Conservation (phyloP, 1,140 invertebrate genomes). For the Cephus cinctus region DNA sequence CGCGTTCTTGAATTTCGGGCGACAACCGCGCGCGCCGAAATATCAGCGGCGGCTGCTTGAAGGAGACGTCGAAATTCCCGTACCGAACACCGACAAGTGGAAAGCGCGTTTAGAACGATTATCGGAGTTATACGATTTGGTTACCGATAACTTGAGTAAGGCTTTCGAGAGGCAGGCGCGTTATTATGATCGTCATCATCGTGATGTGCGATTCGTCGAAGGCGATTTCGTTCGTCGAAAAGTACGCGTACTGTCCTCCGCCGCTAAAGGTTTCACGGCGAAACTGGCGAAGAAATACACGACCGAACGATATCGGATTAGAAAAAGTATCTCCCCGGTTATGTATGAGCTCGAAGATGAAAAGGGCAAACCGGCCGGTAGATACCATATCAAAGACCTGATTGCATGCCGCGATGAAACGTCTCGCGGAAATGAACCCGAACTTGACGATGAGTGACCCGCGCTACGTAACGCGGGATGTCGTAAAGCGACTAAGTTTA, state of each 20-base stretch:
- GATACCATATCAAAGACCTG: constrained; percentile 2
- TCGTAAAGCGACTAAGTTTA: too few species aligned
- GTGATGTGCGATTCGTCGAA: neutral
- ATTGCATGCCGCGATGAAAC: neutral
- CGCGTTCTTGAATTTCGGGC: neutral
- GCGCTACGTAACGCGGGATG: too few species aligned
- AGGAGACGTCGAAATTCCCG: neutral
- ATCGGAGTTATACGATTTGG: neutral
- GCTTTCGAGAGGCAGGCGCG: neutral
- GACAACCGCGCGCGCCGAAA: neutral
- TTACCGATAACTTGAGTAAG: constrained; percentile 1
- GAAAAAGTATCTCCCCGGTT: neutral
- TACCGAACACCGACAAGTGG: neutral
- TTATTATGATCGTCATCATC: constrained; percentile 8
- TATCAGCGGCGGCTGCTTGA: neutral
- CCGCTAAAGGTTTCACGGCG: constrained; percentile 1
- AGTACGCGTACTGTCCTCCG: neutral
- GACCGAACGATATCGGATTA: neutral
- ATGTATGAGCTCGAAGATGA: neutral
- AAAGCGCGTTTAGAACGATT: neutral
- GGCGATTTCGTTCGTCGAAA: neutral
- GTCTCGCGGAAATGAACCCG: too few species aligned
- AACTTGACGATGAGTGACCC: too few species aligned
- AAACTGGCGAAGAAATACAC: neutral
- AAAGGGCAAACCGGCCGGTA: neutral